phyloP scores from a whole-genome alignment of 2,888 invertebrate genomes.

The Pheosia tremula region DNA sequence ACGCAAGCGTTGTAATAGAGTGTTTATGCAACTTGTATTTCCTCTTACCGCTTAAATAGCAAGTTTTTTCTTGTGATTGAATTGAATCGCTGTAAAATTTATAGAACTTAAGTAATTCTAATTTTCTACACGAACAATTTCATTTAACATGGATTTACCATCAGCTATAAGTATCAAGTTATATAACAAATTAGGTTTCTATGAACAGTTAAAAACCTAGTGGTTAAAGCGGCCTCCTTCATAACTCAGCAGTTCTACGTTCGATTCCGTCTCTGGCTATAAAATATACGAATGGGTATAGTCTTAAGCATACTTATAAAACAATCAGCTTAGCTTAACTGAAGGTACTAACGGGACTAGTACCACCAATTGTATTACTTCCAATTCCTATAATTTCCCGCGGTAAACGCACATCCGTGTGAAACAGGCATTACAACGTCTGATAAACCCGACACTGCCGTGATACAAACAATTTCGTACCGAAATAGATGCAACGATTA shows the following conservation, averaged over 20 bases:
- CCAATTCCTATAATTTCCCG: background rate
- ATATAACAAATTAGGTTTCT: no score
- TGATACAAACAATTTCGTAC: constrained; percentile 74
- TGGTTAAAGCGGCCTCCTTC: no score
- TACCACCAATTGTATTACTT: background rate
- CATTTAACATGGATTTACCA: background rate
- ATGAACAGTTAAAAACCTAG: no score
- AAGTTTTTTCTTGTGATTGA: background rate
- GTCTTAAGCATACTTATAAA: no score
- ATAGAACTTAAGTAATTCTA: no score
- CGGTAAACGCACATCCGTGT: constrained; percentile 10
- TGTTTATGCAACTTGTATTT: background rate
- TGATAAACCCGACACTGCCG: constrained; percentile 55
- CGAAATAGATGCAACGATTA: constrained; percentile 77
- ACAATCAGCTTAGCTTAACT: no score
- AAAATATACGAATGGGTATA: no score
- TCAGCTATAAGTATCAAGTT: no score
- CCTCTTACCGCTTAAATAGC: background rate
- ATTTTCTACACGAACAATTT: background rate
- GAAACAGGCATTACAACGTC: constrained; percentile 21
- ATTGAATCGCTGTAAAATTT: background rate
- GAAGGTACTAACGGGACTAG: background rate
- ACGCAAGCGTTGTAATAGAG: background rate
- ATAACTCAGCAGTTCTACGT: no score
- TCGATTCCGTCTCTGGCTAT: no score